Conservation (phyloP, 2,113 vertebrate genomes). For the Rhea americana region DNA sequence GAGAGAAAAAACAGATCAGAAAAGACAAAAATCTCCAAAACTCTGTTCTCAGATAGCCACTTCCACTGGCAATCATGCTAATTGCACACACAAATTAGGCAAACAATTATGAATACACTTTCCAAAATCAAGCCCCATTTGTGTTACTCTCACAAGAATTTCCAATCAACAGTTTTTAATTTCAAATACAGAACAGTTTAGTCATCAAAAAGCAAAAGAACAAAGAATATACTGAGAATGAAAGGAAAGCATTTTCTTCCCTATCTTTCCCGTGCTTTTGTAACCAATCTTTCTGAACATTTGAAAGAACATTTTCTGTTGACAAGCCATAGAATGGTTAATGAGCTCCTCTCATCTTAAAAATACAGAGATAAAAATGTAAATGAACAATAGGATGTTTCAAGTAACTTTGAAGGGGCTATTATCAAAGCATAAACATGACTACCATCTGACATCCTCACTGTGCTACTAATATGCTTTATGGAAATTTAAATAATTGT, state of each 20-base stretch:
- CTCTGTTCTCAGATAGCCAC: conserved; percentile 39
- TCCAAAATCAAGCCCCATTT: conserved; percentile 70
- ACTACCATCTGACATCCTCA: conserved; percentile 16
- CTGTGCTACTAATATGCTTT: background rate
- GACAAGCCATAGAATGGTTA: conserved; percentile 13
- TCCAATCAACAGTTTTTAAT: conserved; percentile 62
- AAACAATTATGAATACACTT: conserved; percentile 42
- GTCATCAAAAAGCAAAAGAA: conserved; percentile 60
- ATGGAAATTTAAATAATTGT: background rate
- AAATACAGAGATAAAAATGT: conserved; percentile 24
- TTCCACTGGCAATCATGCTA: conserved; percentile 51
- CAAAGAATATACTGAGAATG: background rate
- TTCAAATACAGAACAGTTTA: conserved; percentile 47
- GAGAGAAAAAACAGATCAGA: background rate
- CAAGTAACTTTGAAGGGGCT: background rate
- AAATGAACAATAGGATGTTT: background rate
- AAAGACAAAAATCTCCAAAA: background rate
- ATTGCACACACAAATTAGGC: conserved; percentile 51
- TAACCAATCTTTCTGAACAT: background rate
- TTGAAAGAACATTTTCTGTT: conserved; percentile 8
- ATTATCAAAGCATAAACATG: background rate
- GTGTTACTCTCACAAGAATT: conserved; percentile 33
- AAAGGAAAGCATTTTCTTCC: background rate
- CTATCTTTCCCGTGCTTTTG: background rate
- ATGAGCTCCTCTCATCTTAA: conserved; percentile 22